Conservation (phyloP, 2,113 vertebrate species). For the Tenebrosternarchus preto region DNA sequence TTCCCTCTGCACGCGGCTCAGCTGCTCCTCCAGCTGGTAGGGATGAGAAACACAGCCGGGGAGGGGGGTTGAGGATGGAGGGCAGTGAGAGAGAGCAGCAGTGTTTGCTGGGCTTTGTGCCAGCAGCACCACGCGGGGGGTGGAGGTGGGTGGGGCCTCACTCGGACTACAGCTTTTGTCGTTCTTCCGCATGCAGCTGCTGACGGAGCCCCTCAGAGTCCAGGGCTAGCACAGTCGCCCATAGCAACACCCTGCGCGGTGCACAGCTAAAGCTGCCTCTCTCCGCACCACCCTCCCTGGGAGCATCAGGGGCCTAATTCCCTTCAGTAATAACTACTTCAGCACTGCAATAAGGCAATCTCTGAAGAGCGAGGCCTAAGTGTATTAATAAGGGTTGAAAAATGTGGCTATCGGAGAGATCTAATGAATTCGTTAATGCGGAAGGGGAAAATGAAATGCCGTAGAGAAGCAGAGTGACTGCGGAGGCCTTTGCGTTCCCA, state of each 20-base stretch:
- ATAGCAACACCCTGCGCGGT: no score
- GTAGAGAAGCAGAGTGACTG: neutral
- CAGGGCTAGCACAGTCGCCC: neutral
- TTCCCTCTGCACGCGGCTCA: slow-evolving; percentile 94
- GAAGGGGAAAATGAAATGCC: slow-evolving; percentile 56
- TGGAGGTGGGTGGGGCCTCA: neutral
- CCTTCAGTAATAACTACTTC: slow-evolving; percentile 57
- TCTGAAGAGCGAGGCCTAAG: slow-evolving; percentile 42
- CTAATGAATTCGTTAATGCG: slow-evolving; percentile 77
- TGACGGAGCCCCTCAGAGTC: slow-evolving; percentile 24
- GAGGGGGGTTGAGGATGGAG: no score
- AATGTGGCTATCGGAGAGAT: slow-evolving; percentile 70
- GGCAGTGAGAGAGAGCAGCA: neutral
- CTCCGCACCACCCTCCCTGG: slow-evolving; percentile 35
- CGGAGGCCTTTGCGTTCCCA: slow-evolving; percentile 64
- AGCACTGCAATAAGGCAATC: slow-evolving; percentile 49
- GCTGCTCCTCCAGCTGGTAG: slow-evolving; percentile 91
- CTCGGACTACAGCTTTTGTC: slow-evolving; percentile 8
- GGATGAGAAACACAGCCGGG: neutral
- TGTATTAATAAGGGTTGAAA: slow-evolving; percentile 68
- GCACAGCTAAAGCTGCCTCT: slow-evolving; percentile 5
- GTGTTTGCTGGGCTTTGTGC: neutral
- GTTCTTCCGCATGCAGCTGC: neutral
- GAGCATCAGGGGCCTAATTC: slow-evolving; percentile 52
- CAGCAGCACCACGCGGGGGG: no score